These are phyloP conservation scores for Phaetusa simplex DNA, from an alignment of 2,113 vertebrate genomes.

Conservation along the genomic window DNA sequence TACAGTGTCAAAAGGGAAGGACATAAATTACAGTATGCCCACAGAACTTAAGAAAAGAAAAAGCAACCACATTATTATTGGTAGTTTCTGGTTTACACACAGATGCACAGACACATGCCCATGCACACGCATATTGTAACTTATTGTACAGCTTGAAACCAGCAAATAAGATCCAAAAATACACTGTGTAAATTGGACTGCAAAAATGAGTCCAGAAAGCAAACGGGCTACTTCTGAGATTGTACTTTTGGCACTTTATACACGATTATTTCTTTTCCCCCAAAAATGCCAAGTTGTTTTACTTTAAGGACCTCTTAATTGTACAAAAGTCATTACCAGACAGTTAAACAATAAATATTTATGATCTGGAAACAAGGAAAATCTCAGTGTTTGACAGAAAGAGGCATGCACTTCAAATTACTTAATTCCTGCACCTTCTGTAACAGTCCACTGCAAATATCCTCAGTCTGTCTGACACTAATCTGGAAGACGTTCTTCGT, in stretches of 20 bases:
- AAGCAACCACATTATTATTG: neutral
- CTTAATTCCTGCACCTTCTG: neutral
- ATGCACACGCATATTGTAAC: neutral
- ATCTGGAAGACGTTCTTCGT: neutral
- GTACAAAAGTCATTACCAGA: neutral
- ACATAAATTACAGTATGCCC: neutral
- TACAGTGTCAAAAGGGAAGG: constrained; percentile 32
- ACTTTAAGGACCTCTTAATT: neutral
- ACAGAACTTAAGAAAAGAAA: neutral
- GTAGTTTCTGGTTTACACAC: neutral
- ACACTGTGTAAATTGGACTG: neutral
- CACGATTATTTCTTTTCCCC: fast-evolving
- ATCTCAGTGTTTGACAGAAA: neutral
- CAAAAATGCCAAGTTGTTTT: neutral
- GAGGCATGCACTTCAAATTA: neutral
- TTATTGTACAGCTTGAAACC: neutral
- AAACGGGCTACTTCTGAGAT: neutral
- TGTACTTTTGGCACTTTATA: neutral
- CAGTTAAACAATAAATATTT: neutral
- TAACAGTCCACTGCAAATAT: neutral
- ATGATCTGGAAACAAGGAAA: neutral
- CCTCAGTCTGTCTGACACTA: neutral
- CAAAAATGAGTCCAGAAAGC: neutral
- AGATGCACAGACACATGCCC: neutral
- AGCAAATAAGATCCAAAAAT: neutral